These are phyloP conservation scores for Aurelia coerulea DNA, from an alignment of 30 jellyfish, hydroid and myxozoan species.

Conservation along the genomic window DNA sequence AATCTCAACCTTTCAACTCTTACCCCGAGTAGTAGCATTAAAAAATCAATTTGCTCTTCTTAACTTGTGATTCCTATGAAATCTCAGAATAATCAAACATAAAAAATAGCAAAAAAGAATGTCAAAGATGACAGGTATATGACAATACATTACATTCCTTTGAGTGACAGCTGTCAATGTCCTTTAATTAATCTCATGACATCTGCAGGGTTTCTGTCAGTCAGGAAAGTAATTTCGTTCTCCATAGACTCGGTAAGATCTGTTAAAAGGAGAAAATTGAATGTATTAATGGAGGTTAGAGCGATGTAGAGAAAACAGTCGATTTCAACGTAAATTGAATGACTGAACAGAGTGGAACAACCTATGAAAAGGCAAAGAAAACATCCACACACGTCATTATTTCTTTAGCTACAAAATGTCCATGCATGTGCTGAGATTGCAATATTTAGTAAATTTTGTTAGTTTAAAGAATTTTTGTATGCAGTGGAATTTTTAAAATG, in stretches of 20 bases:
- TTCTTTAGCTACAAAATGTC: neutral
- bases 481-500: too few species aligned
- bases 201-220: constrained; percentile 69
- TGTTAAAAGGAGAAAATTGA: neutral
- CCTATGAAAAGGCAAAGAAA: neutral
- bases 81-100: too few species aligned
- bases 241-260: constrained; percentile 40
- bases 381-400: neutral
- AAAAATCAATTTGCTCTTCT: too few species aligned
- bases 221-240: constrained; percentile 37
- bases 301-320: too few species aligned
- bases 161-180: constrained; percentile 16
- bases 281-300: neutral
- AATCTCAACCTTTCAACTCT: too few species aligned
- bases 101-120: too few species aligned
- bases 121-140: neutral
- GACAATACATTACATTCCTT: neutral
- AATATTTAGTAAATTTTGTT: too few species aligned
- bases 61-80: too few species aligned
- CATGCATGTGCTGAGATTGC: too few species aligned
- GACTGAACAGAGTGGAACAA: neutral
- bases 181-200: constrained; percentile 62
- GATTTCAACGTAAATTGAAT: neutral
- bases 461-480: too few species aligned
- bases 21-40: too few species aligned